Evolutionary conservation across 1,140 invertebrate genomes (phyloP), one percentile per base, ranked within the genome.

Genomic region (Ruditapes philippinarum): DNA sequence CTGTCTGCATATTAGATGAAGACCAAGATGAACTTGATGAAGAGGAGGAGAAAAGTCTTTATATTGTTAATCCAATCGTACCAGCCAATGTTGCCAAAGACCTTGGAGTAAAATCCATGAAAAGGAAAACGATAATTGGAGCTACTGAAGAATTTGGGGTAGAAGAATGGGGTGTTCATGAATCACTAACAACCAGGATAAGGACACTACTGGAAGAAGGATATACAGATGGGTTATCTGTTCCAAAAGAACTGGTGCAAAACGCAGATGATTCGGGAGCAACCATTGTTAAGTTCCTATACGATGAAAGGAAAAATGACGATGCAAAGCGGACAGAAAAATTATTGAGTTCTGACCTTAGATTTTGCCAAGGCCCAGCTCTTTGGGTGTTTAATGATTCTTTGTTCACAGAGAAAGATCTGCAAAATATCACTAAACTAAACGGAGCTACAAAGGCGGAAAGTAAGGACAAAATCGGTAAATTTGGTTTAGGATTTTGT

Each of bases 211-310:
- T 88, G 3, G 38, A 31, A 22, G 62, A 89, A 22, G 91, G 91
- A 28, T 95, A 95, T 83, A 91, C 90, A n/a, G 92, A 91, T 85
- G 94, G 93, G 17, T 89, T 93, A 60, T 91, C 92, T 80, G 92
- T 95, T 68, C 89, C 94, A 42, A 95, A 94, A 80, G 94, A 95
- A 89, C 76, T 95, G 5, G 81, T 95, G 40, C 94, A 95, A 85
- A 95, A 98, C 90, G 94, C 95, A 33, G 95, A 95, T 88, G 95
- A 95, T 92, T 94, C 95, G 25, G 91, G 92, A 28, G 94, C 95
- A 28, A 94, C 90, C 9, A 86, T 91, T 87, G 91, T 95, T 0
- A 80, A 90, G n/a, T 95, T 95, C 88, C 91, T 95, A 42, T 87
- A 92, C 51, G 95, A 94, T 80, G 94, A 95, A 88, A 76, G 94